Conservation (phyloP, 2,797 vertebrate species). For the Argya squamiceps region DNA sequence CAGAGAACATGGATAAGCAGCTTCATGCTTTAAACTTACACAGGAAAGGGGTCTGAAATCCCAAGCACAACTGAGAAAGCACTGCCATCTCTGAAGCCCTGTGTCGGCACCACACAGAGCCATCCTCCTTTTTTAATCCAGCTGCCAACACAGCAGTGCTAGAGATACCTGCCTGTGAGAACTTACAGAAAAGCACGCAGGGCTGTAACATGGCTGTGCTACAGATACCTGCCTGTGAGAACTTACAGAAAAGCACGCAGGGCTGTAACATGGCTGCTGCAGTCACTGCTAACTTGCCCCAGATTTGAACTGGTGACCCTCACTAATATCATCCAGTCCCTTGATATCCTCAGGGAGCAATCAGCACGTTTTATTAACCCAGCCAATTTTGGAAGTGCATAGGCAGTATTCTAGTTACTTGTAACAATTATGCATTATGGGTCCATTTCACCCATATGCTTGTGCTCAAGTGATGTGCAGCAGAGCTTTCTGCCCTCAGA, state of each 20-base stretch:
- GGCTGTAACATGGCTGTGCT: background rate
- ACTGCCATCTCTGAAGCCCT: background rate
- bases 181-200: accelerated
- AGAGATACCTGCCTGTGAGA: background rate
- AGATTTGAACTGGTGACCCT: conserved; percentile 53
- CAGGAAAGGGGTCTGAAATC: background rate
- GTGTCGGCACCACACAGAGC: background rate
- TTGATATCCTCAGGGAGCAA: conserved; percentile 54
- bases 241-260: accelerated
- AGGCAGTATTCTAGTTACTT: conserved; percentile 12
- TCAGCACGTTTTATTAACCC: conserved; percentile 57
- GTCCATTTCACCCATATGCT: background rate
- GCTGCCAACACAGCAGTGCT: background rate
- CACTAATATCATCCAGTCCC: conserved; percentile 40
- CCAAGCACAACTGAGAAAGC: background rate
- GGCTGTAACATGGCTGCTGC: background rate
- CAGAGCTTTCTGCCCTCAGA: background rate
- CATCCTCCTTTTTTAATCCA: background rate
- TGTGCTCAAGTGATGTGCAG: background rate
- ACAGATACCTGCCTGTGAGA: background rate
- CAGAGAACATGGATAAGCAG: background rate
- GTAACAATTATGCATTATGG: background rate
- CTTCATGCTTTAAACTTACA: background rate
- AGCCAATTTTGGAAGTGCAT: conserved; percentile 54
- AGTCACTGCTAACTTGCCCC: conserved; percentile 10